Base-by-base conservation (phyloP, 2,113 vertebrate species). In the Polypterus bichir region DNA sequence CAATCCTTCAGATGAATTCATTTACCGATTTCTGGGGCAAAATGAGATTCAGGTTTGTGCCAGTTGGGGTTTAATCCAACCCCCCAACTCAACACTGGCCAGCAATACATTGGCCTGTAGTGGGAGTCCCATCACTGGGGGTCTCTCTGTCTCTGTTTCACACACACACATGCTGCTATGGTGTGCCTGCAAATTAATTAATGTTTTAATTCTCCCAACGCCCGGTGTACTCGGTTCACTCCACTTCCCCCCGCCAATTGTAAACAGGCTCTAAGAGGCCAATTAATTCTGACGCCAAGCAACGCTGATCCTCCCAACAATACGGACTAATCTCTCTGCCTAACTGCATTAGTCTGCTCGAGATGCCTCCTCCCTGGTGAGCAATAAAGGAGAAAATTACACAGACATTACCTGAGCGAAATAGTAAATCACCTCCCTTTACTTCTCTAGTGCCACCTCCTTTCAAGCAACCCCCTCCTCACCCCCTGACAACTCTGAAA, bases 351-450 rank as follows among this genome's bases (percentile, higher is more conserved):
- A 64, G 52, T 54, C 45, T 51, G 55, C 47, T 48, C 49, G 70
- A 4, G 5, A 58, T 58, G 68, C 74, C 74, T 27, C 27, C 65
- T 59, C 69, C 74, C 72, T 76, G 10, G 51, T 10, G 51, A 52
- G 51, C 51, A 52, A 84, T 83, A 81, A 77, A 82, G 81, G 76
- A 52, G 51, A 27, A 27, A 27, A 27, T 27, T 52, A 10, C 51
- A 52, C 7, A 80, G 80, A 83, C 83, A 83, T 83, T 81, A 84
- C 85, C 81, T 71, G 71, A 74, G 75, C 75, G 73, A 76, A 82
- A 78, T 84, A 77, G 80, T 83, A 83, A 83, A 81, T 77, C 84
- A 81, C 82, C 75, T 77, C 76, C 62, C 71, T 65, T 73, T 81
- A 4, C 51, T 52, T 10, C 51, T 8, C 10, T 10, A 27, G 27